A percentile compares a stretch with the other conserved stretches of the same genome.
Evolutionary conservation across 1,140 invertebrate species (phyloP).

Genomic region (Subanguina moxae): DNA sequence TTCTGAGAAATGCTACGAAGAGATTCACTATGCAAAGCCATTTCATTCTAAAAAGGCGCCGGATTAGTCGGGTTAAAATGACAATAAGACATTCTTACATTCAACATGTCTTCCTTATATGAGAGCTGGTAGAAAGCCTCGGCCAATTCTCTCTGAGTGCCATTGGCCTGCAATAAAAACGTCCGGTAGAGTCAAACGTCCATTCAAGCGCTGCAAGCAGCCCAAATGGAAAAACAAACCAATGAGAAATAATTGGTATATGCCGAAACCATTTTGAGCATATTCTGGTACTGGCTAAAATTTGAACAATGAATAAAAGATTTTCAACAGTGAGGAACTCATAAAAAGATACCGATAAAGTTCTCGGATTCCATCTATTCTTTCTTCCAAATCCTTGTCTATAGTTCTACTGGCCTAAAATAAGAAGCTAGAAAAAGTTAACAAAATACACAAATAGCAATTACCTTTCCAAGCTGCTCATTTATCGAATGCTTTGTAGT

Average conservation of each 20-base stretch:
- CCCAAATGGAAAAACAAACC: too few relatives aligned
- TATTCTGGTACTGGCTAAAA: constrained; percentile 11
- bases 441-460: neutral
- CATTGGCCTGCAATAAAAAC: neutral
- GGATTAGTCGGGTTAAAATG: neutral
- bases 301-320: constrained; percentile 12
- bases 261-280: constrained; percentile 10
- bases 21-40: constrained; percentile 14
- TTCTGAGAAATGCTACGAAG: constrained; percentile 17
- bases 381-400: constrained; percentile 24
- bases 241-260: constrained; percentile 11
- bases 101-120: constrained; percentile 14
- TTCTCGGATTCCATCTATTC: constrained; percentile 16
- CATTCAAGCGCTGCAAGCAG: too few relatives aligned
- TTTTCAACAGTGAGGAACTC: too few relatives aligned
- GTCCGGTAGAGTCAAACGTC: too few relatives aligned
- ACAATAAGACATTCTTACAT: constrained; percentile 15
- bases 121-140: constrained; percentile 28
- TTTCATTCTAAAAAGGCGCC: constrained; percentile 4
- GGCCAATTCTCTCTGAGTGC: constrained; percentile 14
- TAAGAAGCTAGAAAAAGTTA: constrained; percentile 5
- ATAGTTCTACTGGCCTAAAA: constrained; percentile 25
- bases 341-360: neutral
- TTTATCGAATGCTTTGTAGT: constrained; percentile 30
- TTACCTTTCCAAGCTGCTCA: constrained; percentile 27